Evolutionary conservation across 2,888 invertebrate genomes (phyloP).

Genomic region (Artemia sinica): DNA sequence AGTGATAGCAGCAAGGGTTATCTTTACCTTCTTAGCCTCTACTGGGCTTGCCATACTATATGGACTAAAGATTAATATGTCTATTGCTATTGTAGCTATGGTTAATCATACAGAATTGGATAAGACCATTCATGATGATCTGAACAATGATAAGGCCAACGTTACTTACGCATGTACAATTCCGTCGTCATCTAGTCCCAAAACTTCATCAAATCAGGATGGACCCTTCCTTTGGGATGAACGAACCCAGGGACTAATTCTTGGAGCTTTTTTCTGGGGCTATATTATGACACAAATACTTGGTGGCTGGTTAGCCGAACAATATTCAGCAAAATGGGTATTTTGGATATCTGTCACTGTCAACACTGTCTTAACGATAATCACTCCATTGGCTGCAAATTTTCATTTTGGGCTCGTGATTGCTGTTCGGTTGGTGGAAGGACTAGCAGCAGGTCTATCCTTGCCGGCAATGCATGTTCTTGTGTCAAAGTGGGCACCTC

Average conservation of each 20-base stretch:
- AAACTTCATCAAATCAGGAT: slow-evolving; percentile 33
- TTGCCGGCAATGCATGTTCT: slow-evolving; percentile 83
- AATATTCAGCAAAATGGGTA: slow-evolving; percentile 72
- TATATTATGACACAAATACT: slow-evolving; percentile 61
- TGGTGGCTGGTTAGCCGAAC: slow-evolving; percentile 58
- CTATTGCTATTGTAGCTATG: too few species aligned
- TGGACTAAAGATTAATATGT: too few species aligned
- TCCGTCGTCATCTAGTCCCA: too few species aligned
- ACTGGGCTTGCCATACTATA: too few species aligned
- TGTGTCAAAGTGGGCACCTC: slow-evolving; percentile 75
- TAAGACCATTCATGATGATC: too few species aligned
- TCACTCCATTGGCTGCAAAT: slow-evolving; percentile 54
- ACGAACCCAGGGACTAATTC: slow-evolving; percentile 50
- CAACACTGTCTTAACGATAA: slow-evolving; percentile 54
- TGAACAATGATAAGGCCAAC: too few species aligned
- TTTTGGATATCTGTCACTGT: slow-evolving; percentile 60
- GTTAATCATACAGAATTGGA: too few species aligned
- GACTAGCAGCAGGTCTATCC: slow-evolving; percentile 63
- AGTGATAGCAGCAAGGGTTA: too few species aligned
- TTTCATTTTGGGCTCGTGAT: slow-evolving; percentile 47
- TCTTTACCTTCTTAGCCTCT: too few species aligned
- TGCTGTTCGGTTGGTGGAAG: slow-evolving; percentile 50
- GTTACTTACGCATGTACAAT: too few species aligned
- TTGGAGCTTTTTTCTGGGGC: slow-evolving; percentile 73
- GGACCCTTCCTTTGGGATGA: slow-evolving; percentile 60